phyloP scores from a whole-genome alignment of 2,113 vertebrate species.

The Capricornis sumatraensis region DNA sequence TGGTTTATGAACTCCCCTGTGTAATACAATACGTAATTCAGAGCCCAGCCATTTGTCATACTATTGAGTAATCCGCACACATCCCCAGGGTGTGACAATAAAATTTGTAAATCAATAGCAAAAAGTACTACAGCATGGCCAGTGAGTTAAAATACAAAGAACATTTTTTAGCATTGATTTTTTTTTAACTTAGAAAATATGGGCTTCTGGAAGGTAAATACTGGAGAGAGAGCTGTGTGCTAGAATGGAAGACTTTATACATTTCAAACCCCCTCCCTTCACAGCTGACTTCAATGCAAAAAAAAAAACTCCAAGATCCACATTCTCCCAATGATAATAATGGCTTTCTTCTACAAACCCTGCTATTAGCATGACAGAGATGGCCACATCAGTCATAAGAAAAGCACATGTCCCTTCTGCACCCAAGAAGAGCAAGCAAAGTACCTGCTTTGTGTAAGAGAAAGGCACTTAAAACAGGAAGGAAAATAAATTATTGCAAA shows the following conservation, averaged over 20 bases:
- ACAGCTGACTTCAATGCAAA: slow-evolving; percentile 75
- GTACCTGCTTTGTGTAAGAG: slow-evolving; percentile 77
- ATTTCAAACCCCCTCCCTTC: slow-evolving; percentile 44
- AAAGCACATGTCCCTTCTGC: slow-evolving; percentile 61
- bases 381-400: slow-evolving; percentile 75
- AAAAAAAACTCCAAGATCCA: slow-evolving; percentile 77
- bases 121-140: slow-evolving; percentile 56
- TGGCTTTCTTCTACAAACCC: slow-evolving; percentile 75
- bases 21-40: slow-evolving; percentile 62
- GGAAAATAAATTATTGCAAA: slow-evolving; percentile 72
- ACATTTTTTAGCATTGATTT: slow-evolving; percentile 74
- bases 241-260: slow-evolving; percentile 56
- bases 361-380: slow-evolving; percentile 77
- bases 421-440: slow-evolving; percentile 75
- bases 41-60: slow-evolving; percentile 53
- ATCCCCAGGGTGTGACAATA: slow-evolving; percentile 64
- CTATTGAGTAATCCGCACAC: slow-evolving; percentile 41
- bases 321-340: slow-evolving; percentile 77
- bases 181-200: slow-evolving; percentile 58
- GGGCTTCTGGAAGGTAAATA: slow-evolving; percentile 30
- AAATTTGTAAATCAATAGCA: slow-evolving; percentile 75
- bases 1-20: slow-evolving; percentile 34
- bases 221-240: slow-evolving; percentile 31
- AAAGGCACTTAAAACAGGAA: slow-evolving; percentile 66
- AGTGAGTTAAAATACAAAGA: slow-evolving; percentile 68